Conservation (phyloP, 1,140 invertebrate genomes). For the Drosophila saltans region DNA sequence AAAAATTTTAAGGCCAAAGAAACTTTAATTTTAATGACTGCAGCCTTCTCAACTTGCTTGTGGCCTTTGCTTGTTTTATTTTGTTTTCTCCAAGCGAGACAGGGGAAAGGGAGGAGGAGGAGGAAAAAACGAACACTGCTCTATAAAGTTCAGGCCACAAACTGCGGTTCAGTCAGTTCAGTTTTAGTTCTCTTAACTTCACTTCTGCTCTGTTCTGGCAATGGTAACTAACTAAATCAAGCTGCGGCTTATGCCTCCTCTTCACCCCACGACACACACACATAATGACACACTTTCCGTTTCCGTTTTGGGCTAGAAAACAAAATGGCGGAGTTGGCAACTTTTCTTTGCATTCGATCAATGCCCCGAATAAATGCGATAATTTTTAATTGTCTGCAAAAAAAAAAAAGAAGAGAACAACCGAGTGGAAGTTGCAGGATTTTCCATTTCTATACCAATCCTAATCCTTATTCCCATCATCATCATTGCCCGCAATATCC, state of each 20-base stretch:
- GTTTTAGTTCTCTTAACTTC: constrained; percentile 22
- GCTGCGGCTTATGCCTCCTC: constrained; percentile 16
- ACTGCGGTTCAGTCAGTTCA: constrained; percentile 46
- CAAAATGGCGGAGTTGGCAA: constrained; percentile 57
- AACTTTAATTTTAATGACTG: constrained; percentile 37
- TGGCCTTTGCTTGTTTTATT: constrained; percentile 53
- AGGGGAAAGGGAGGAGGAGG: neutral
- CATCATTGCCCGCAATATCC: constrained; percentile 91
- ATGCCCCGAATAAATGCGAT: constrained; percentile 64
- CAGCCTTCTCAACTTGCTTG: constrained; percentile 50
- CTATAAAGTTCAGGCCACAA: constrained; percentile 59
- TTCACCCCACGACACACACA: constrained; percentile 19
- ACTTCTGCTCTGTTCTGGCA: constrained; percentile 21
- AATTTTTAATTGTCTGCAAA: constrained; percentile 73
- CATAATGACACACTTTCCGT: constrained; percentile 77
- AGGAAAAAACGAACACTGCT: constrained; percentile 51
- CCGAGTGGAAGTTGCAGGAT: constrained; percentile 85
- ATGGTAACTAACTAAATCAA: constrained; percentile 68
- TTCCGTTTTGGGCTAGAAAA: constrained; percentile 55
- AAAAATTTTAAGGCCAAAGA: constrained; percentile 27
- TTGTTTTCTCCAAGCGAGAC: constrained; percentile 20
- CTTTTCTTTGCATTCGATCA: constrained; percentile 47
- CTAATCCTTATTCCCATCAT: neutral
- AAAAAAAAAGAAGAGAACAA: constrained; percentile 63
- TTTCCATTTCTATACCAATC: constrained; percentile 58